These are phyloP conservation scores for Chamaea fasciata DNA, from an alignment of 2,113 vertebrate genomes.

Conservation along the genomic window DNA sequence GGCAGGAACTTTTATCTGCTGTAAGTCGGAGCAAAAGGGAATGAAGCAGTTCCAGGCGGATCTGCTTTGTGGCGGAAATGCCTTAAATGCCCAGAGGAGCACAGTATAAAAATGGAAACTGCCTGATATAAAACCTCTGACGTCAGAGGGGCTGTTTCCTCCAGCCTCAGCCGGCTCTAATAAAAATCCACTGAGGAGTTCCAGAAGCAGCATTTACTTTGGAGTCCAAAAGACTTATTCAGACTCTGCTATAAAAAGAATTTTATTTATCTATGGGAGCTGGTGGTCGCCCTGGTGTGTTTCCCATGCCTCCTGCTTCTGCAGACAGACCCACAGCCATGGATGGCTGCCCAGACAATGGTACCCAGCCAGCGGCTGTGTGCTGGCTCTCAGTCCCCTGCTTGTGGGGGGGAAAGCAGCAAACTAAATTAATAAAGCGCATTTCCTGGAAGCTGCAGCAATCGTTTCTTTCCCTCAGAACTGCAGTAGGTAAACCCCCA, in stretches of 20 bases:
- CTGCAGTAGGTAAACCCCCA: background rate
- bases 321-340: background rate
- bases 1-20: background rate
- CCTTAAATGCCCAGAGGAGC: slow-evolving; percentile 27
- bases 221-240: background rate
- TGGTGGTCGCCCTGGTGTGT: background rate
- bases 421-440: background rate
- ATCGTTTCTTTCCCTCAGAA: background rate
- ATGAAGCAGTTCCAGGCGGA: background rate
- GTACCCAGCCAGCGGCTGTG: background rate
- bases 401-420: background rate
- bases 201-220: background rate
- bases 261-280: background rate
- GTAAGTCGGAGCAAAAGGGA: background rate
- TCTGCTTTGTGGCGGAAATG: background rate
- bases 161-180: slow-evolving; percentile 13
- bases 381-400: background rate
- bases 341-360: accelerated
- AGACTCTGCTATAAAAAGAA: background rate
- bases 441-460: background rate
- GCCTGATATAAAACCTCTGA: slow-evolving; percentile 8
- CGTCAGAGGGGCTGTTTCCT: slow-evolving; percentile 12
- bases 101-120: slow-evolving; percentile 23
- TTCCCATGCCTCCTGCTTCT: background rate
- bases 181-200: background rate